Percentiles rank a stretch among this genome's conserved stretches.
These are phyloP conservation scores for Corythoichthys haematopterus DNA, from an alignment of 2,113 vertebrate species.

Conservation along the genomic window DNA sequence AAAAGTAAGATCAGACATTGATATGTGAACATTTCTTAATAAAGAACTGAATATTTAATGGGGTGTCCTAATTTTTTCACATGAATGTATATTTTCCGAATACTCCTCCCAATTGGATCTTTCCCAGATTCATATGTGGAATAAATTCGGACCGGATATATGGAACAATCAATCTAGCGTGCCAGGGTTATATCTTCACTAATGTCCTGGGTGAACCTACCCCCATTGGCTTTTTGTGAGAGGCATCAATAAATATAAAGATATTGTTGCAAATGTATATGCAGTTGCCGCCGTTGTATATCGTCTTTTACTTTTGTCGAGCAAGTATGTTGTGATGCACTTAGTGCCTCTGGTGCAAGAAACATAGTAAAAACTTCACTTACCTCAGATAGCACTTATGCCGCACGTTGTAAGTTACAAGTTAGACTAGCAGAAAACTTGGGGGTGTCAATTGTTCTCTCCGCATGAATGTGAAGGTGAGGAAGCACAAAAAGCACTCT, in stretches of 20 bases:
- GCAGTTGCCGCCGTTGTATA: background rate
- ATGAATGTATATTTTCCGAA: no score
- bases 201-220: background rate
- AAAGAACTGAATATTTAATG: no score
- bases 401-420: slow-evolving; percentile 4
- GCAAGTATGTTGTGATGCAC: slow-evolving; percentile 21
- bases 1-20: no score
- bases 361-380: background rate
- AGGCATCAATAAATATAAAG: background rate
- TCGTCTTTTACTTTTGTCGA: background rate
- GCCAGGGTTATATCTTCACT: background rate
- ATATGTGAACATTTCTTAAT: no score
- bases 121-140: no score
- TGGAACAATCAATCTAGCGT: no score
- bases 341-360: background rate
- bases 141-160: no score
- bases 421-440: background rate
- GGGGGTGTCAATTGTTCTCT: slow-evolving; percentile 17
- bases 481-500: background rate
- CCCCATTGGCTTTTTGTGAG: background rate
- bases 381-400: slow-evolving; percentile 11
- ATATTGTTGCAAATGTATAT: background rate
- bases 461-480: slow-evolving; percentile 19
- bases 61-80: no score
- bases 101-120: no score